Percentiles rank a stretch among this genome's conserved stretches.
These are phyloP conservation scores for Nyctibius grandis DNA, from an alignment of 2,797 vertebrate species.

Conservation along the genomic window DNA sequence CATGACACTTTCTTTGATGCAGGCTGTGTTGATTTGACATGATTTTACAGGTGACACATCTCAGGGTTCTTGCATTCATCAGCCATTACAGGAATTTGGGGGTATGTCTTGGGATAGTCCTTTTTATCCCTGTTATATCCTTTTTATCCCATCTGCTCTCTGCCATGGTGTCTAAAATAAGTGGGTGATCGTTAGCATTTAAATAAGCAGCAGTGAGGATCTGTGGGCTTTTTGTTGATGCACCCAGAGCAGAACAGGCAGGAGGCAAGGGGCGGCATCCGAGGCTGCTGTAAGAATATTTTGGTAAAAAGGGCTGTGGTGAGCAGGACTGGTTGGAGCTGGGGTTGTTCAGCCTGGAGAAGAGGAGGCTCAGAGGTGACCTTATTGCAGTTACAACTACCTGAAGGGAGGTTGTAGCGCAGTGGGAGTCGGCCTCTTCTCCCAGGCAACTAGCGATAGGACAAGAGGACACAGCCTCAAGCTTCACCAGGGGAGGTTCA, in stretches of 20 bases:
- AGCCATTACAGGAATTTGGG: rapidly evolving
- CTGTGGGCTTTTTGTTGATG: background rate
- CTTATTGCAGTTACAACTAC: no score
- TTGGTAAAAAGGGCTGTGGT: background rate
- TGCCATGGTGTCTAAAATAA: background rate
- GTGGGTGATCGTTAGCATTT: background rate
- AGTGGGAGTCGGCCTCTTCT: no score
- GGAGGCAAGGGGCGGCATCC: background rate
- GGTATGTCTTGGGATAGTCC: background rate
- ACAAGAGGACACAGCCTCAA: no score
- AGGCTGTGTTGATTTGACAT: background rate
- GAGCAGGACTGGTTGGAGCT: background rate
- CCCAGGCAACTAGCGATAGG: no score
- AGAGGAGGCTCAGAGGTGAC: no score
- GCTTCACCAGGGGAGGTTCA: no score
- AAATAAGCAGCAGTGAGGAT: background rate
- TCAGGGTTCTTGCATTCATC: background rate
- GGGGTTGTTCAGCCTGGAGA: no score
- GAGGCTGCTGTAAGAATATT: background rate
- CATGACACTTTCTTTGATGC: background rate
- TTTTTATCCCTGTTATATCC: background rate
- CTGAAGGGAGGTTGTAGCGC: no score
- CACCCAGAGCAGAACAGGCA: no score
- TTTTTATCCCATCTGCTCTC: background rate
- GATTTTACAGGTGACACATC: background rate